Conservation (phyloP, 2,797 vertebrate genomes). For the Danio kyathit region DNA sequence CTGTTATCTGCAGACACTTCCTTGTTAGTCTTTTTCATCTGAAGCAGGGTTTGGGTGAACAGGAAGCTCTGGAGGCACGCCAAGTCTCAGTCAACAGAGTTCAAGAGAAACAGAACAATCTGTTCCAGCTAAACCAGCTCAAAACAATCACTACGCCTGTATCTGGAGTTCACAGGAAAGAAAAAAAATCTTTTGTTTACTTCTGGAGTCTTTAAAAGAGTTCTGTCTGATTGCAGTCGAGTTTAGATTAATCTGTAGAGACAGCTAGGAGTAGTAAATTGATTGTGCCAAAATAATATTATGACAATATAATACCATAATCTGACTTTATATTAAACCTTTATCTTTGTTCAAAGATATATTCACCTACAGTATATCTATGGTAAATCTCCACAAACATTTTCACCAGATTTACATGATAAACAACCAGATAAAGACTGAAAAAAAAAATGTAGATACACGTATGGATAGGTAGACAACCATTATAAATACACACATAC, state of each 20-base stretch:
- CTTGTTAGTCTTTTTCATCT: conserved; percentile 59
- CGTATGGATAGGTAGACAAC: no score
- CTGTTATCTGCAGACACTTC: conserved; percentile 64
- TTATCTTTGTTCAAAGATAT: no score
- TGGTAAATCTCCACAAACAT: neutral
- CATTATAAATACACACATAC: no score
- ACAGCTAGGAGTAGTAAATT: neutral
- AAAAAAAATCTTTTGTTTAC: neutral
- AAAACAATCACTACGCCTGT: neutral
- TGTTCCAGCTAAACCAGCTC: conserved; percentile 57
- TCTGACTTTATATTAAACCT: neutral
- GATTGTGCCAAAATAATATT: neutral
- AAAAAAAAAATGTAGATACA: no score
- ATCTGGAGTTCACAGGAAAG: neutral
- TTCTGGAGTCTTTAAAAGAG: neutral
- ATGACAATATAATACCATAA: neutral
- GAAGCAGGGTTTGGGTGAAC: conserved; percentile 63
- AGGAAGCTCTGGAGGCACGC: conserved; percentile 73
- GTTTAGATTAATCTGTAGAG: neutral
- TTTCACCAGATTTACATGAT: no score
- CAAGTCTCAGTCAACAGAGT: conserved; percentile 60
- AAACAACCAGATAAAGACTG: no score
- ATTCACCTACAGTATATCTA: neutral
- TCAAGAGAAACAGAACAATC: conserved; percentile 64
- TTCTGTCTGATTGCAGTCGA: neutral